Evolutionary conservation across 1,140 invertebrate species (phyloP).

Genomic region (Penaeus chinensis): DNA sequence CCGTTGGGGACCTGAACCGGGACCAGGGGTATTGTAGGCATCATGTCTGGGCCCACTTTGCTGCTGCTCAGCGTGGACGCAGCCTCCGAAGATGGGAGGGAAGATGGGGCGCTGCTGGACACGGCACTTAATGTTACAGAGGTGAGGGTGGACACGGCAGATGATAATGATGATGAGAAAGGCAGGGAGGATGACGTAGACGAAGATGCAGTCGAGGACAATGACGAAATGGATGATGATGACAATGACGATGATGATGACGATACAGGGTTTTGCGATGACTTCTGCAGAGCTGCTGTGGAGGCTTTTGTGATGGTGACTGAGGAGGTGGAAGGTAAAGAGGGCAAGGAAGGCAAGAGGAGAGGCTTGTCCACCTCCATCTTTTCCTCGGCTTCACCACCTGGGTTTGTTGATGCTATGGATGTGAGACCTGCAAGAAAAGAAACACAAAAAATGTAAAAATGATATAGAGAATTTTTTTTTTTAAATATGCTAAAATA

Average conservation of each 20-base stretch:
- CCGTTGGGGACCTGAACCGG: conserved; percentile 59
- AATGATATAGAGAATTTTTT: not conserved
- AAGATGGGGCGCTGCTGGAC: conserved; percentile 28
- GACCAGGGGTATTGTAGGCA: conserved; percentile 63
- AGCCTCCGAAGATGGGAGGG: conserved; percentile 7
- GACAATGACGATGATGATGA: conserved; percentile 23
- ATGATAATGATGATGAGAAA: conserved; percentile 17
- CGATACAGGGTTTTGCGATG: conserved; percentile 8
- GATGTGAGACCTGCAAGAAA: not conserved
- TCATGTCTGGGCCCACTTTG: conserved; percentile 55
- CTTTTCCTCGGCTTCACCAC: conserved; percentile 44
- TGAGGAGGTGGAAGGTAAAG: conserved; percentile 46
- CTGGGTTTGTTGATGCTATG: conserved; percentile 7
- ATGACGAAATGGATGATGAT: conserved; percentile 20
- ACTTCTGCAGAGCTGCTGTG: conserved; percentile 34
- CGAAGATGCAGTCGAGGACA: not conserved
- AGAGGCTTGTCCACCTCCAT: conserved; percentile 50
- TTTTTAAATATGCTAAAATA: not conserved
- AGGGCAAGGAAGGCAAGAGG: conserved; percentile 36
- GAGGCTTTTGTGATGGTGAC: conserved; percentile 52
- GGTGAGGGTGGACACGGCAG: conserved; percentile 8
- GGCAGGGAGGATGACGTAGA: conserved; percentile 33
- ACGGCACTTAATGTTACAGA: conserved; percentile 25
- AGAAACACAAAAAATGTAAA: not conserved
- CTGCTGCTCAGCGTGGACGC: conserved; percentile 32